Percentiles rank a stretch among this genome's conserved stretches.
phyloP scores from a whole-genome alignment of 2,888 invertebrate species.

The Amitus sp. region DNA sequence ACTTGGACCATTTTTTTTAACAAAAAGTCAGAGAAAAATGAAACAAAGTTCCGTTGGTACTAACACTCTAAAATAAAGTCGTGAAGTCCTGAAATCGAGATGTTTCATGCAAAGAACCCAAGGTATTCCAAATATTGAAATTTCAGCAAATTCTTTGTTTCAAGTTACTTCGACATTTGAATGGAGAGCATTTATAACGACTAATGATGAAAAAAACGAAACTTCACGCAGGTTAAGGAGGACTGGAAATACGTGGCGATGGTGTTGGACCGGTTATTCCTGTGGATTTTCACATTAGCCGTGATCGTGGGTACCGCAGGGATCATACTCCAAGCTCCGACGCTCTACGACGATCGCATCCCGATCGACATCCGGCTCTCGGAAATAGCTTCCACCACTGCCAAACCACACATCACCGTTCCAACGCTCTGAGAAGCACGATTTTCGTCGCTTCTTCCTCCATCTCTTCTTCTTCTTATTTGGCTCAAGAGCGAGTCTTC shows the following conservation, averaged over 20 bases:
- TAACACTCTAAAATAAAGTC: no score
- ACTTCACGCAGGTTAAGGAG: constrained; percentile 80
- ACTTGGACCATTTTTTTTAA: no score
- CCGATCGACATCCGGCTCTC: constrained; percentile 72
- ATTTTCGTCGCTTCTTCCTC: constrained; percentile 27
- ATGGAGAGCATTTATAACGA: no score
- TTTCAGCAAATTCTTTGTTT: no score
- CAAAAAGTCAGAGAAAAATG: no score
- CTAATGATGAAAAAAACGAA: no score
- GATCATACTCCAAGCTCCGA: constrained; percentile 94
- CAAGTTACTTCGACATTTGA: no score
- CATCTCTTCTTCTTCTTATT: constrained; percentile 10
- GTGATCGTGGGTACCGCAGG: constrained; percentile 94
- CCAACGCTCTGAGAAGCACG: constrained; percentile 62
- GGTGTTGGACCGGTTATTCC: constrained; percentile 95
- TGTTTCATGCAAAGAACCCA: no score
- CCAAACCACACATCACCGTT: constrained; percentile 77
- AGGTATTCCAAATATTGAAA: no score
- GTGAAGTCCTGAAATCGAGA: no score
- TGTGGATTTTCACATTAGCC: constrained; percentile 97
- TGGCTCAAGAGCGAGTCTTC: constrained; percentile 16
- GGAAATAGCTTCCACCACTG: constrained; percentile 89
- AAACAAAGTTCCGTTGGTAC: no score
- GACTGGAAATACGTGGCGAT: constrained; percentile 99
- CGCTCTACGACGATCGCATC: constrained; percentile 89